Evolutionary conservation across 1,140 invertebrate species (phyloP).

Genomic region (Prorops nasuta): DNA sequence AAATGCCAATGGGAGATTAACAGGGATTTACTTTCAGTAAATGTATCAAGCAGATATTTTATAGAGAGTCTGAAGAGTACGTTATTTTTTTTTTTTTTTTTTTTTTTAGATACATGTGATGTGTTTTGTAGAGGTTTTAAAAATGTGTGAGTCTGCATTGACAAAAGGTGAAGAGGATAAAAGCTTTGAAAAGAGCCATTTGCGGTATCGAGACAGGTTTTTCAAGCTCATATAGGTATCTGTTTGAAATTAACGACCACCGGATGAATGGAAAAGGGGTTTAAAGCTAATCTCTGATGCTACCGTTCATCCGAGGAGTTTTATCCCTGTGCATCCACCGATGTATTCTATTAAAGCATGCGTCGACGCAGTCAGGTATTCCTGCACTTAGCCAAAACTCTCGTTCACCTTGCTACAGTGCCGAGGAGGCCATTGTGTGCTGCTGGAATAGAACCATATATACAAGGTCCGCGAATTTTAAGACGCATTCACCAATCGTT

Average conservation of each 20-base stretch:
- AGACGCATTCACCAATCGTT: neutral
- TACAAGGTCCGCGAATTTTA: conserved; percentile 7
- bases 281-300: conserved; percentile 17
- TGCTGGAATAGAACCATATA: no score
- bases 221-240: neutral
- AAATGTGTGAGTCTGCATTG: no score
- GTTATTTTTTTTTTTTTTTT: no score
- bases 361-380: conserved; percentile 27
- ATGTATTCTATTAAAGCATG: conserved; percentile 23
- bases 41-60: no score
- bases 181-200: neutral
- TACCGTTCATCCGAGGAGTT: conserved; percentile 14
- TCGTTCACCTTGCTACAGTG: no score
- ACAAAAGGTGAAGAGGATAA: no score
- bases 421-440: no score
- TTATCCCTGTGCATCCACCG: conserved; percentile 22
- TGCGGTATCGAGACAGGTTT: neutral
- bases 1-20: no score
- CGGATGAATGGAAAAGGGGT: neutral
- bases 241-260: neutral
- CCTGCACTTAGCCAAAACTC: conserved; percentile 20
- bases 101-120: no score
- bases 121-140: no score
- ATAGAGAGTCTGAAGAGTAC: no score
- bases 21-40: no score